Conservation (phyloP, 1,140 invertebrate genomes). For the Metopolophium dirhodum region DNA sequence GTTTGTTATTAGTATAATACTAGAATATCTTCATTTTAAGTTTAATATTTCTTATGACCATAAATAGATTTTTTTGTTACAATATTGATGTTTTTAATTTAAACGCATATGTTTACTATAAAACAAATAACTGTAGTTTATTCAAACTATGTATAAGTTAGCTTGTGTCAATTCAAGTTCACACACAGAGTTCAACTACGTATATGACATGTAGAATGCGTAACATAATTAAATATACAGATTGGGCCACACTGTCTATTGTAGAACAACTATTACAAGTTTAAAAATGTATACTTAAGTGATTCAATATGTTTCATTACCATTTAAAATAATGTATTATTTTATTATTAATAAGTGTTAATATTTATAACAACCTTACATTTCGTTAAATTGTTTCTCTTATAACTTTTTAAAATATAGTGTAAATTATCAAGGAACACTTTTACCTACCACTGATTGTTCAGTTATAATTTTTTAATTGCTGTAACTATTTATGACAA, state of each 20-base stretch:
- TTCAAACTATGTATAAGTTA: constrained; percentile 19
- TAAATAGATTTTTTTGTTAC: neutral
- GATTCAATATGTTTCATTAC: constrained; percentile 9
- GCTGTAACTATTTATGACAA: neutral
- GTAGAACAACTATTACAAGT: constrained; percentile 19
- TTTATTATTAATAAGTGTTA: constrained; percentile 25
- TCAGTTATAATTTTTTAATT: neutral
- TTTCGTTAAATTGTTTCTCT: neutral
- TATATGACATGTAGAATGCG: constrained; percentile 3
- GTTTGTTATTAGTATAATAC: no score
- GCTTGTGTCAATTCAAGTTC: neutral
- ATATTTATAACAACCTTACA: neutral
- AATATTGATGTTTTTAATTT: neutral
- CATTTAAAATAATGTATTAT: neutral
- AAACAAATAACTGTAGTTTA: neutral
- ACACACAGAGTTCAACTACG: neutral
- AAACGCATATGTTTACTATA: neutral
- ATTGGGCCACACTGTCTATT: constrained; percentile 9
- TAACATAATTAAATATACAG: neutral
- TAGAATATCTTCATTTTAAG: neutral
- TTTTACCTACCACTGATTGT: neutral
- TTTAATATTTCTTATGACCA: neutral
- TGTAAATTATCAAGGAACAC: neutral
- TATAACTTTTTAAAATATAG: neutral
- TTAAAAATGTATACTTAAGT: constrained; percentile 20